Evolutionary conservation across 1,140 invertebrate genomes (phyloP), one percentile per base, ranked within the genome.

Genomic region (Heterodera schachtii): DNA sequence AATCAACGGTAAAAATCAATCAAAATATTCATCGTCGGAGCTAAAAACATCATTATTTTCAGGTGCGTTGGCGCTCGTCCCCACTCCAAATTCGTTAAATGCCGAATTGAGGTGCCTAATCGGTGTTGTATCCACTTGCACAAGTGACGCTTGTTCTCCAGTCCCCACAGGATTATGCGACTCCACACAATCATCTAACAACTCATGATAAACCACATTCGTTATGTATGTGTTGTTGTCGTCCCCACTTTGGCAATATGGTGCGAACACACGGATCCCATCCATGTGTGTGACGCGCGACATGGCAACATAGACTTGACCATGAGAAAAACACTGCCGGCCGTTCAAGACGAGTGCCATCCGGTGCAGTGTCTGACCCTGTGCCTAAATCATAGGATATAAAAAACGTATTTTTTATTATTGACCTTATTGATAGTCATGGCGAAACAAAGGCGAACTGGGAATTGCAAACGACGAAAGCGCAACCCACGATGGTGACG

Each of bases 391-490:
- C 11, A 60, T 16, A 60, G 8, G 11, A 16, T n/a, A n/a, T 16
- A 60, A 60, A 60, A 0, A 60, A 13, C 2, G 16, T 49, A 6
- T 49, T 49, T 49, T 49, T 49, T 49, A 4, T 60, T 0, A 11
- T 16, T 0, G 13, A 73, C 70, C 47, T 93, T 92, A 85, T 92
- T 92, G 6, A 93, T 91, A 0, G 92, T 91, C 88, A 92, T 92
- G 41, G 91, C 90, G 87, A 92, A 93, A 3, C 87, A 84, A 3
- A 91, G 75, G 79, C 90, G 83, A 0, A 93, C 57, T 41, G 91
- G 91, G 90, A 93, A 92, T 82, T 93, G 91, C 0, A 91, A 46
- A 70, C 92, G 70, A 13, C 19, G 9, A 19, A 73, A 73, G 43
- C 70, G 70, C 8, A 73, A 75, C 9, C 21, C 43, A 8, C 41